Percentiles rank a stretch among this genome's conserved stretches.
Evolutionary conservation across 1,140 invertebrate species (phyloP).

Genomic region (Hyles euphorbiae): DNA sequence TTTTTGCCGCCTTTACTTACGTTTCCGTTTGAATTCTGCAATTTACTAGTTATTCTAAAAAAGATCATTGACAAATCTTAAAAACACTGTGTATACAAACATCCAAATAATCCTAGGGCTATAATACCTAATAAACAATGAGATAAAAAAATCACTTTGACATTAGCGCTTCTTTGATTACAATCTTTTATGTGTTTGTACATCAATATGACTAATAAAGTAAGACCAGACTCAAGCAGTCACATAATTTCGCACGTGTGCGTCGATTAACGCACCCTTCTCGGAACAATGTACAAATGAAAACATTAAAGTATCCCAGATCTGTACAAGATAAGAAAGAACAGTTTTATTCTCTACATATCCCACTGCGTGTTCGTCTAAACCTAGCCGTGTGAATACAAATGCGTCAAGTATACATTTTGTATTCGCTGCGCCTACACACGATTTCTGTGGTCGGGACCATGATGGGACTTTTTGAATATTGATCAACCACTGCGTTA

Average conservation of each 20-base stretch:
- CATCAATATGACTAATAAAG: too few relatives aligned
- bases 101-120: too few relatives aligned
- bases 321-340: conserved; percentile 45
- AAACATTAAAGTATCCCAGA: conserved; percentile 38
- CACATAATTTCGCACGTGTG: not conserved
- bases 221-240: not conserved
- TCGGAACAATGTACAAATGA: conserved; percentile 1
- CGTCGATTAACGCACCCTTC: not conserved
- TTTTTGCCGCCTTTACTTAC: too few relatives aligned
- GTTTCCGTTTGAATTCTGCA: too few relatives aligned
- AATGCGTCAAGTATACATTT: conserved; percentile 37
- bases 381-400: conserved; percentile 49
- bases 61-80: too few relatives aligned
- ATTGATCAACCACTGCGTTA: conserved; percentile 44
- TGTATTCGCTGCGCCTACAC: conserved; percentile 44
- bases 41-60: too few relatives aligned
- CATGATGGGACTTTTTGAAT: conserved; percentile 51
- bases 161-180: too few relatives aligned
- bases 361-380: conserved; percentile 44
- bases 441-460: conserved; percentile 63
- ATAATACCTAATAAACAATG: too few relatives aligned
- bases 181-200: too few relatives aligned
- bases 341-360: conserved; percentile 49
- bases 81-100: too few relatives aligned
- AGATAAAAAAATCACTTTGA: too few relatives aligned